A percentile compares a stretch with the other conserved stretches of the same genome.
Evolutionary conservation across 92 coral and sea anemone genomes (phyloP).

Genomic region (Hydrozoanthus gracilis): DNA sequence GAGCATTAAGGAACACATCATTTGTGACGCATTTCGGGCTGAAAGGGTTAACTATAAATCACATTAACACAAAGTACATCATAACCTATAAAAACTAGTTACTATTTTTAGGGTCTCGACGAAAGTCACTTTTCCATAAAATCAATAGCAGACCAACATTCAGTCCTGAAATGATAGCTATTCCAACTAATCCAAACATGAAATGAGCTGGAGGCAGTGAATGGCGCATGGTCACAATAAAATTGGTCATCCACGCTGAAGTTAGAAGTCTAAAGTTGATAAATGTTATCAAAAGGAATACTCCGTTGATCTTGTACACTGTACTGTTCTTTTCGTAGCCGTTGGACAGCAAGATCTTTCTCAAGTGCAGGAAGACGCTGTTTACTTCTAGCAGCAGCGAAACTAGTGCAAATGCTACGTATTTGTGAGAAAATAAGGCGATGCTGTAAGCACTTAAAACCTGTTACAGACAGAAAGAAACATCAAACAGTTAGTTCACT

Average conservation of each 20-base stretch:
- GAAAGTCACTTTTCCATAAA: conserved; percentile 42
- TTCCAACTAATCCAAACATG: conserved; percentile 7
- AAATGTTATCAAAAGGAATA: conserved; percentile 35
- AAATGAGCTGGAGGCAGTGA: conserved; percentile 8
- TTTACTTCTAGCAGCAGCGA: conserved; percentile 43
- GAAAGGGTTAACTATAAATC: too few relatives aligned
- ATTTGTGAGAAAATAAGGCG: conserved; percentile 33
- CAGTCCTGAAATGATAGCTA: conserved; percentile 33
- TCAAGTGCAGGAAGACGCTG: conserved; percentile 37
- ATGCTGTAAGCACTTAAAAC: conserved; percentile 22
- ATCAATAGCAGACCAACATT: conserved; percentile 35
- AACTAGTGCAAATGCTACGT: conserved; percentile 32
- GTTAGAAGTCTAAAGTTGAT: conserved; percentile 42
- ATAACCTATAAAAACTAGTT: too few relatives aligned
- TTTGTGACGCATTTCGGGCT: too few relatives aligned
- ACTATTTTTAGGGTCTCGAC: conserved; percentile 45
- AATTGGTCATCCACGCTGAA: conserved; percentile 53
- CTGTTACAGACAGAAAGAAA: not conserved
- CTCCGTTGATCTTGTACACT: conserved; percentile 37
- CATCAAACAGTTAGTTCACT: not conserved
- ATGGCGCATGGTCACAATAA: conserved; percentile 36
- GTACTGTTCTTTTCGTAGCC: conserved; percentile 42
- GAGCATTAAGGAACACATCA: too few relatives aligned
- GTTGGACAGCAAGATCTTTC: conserved; percentile 40
- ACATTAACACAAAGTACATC: too few relatives aligned